Base-by-base conservation (phyloP, 2,888 invertebrate species). In the Macrophya annulata region DNA sequence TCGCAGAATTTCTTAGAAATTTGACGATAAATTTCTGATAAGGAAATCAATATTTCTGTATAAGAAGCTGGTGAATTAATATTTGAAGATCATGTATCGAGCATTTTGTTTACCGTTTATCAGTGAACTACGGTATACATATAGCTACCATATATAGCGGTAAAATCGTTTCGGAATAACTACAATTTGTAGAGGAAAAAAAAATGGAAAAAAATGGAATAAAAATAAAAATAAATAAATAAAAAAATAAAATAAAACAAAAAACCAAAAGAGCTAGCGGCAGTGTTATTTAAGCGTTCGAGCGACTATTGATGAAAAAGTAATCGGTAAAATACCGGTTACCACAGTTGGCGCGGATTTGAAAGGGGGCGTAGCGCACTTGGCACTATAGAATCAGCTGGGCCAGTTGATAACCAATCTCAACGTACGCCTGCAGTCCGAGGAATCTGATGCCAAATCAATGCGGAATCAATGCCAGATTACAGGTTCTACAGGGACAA, bases 301-400 rank as follows among this genome's bases (percentile, higher is more conserved):
- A 81, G 37, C 31, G 68, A 62, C 81, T 59, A 81, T 81, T 81
- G 59, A 81, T 81, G 81, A 81, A 81, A 81, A 81, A 81, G 81
- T 81, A 81, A 81, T 81, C 81, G 59, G 81, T 59, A 81, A 81
- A 81, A 43, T 81, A 81, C 81, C 81, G 81, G 81, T 81, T 81
- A 81, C 81, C 81, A 12, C 51, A 51, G 81, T 81, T 81, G 81
- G 81, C 81, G 43, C 59, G 43, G 81, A 81, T 81, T 81, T 81
- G 81, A 62, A 81, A 81, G 68, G 81, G 62, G 81, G 81, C 81
- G 81, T 40, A 55, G 9, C 62, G 62, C 62, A 81, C 81, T 81
- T 81, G 81, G 59, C 81, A 81, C 62, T 81, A 77, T 48, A 81
- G 77, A 77, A 81, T 59, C 81, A 81, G 59, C 59, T 59, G 81